Percentiles rank a stretch among this genome's conserved stretches.
Conservation (phyloP, 2,888 invertebrate genomes). For the Tortrix viridana region DNA sequence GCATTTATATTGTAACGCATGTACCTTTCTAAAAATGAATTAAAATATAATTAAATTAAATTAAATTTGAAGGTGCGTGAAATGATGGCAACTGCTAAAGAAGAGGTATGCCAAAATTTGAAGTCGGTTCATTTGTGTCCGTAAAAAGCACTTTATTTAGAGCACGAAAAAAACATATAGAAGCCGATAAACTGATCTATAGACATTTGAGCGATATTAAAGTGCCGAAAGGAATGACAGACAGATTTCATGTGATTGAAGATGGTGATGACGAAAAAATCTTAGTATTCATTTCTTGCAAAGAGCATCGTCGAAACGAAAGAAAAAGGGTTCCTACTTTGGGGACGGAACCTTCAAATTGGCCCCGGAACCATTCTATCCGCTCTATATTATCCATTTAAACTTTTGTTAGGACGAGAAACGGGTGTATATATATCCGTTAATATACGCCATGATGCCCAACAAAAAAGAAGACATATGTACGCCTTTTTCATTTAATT, state of each 20-base stretch:
- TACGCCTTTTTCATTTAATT: conserved; percentile 5
- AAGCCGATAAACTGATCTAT: conserved; percentile 2
- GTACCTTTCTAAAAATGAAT: too few species aligned
- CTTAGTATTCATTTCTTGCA: conserved; percentile 8
- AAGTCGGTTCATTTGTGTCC: conserved; percentile 1
- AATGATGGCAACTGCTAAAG: conserved; percentile 6
- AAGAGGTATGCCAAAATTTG: conserved; percentile 14
- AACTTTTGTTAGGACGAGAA: conserved; percentile 4
- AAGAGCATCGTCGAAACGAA: conserved; percentile 8
- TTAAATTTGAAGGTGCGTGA: conserved; percentile 11
- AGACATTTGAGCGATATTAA: conserved; percentile 7
- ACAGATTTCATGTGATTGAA: neutral
- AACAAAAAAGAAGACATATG: conserved; percentile 7
- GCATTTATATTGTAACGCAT: too few species aligned
- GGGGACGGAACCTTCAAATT: conserved; percentile 13
- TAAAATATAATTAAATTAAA: too few species aligned
- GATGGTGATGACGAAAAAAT: conserved; percentile 14
- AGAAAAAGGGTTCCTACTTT: conserved; percentile 8
- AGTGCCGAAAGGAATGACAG: conserved; percentile 4
- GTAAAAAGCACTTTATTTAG: conserved; percentile 10
- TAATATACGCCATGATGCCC: neutral
- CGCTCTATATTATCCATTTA: conserved; percentile 8
- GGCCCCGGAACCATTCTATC: conserved; percentile 5
- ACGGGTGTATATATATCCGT: conserved; percentile 12
- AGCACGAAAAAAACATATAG: conserved; percentile 3